Conservation (phyloP, 2,888 invertebrate species). For the Ligdia adustata region DNA sequence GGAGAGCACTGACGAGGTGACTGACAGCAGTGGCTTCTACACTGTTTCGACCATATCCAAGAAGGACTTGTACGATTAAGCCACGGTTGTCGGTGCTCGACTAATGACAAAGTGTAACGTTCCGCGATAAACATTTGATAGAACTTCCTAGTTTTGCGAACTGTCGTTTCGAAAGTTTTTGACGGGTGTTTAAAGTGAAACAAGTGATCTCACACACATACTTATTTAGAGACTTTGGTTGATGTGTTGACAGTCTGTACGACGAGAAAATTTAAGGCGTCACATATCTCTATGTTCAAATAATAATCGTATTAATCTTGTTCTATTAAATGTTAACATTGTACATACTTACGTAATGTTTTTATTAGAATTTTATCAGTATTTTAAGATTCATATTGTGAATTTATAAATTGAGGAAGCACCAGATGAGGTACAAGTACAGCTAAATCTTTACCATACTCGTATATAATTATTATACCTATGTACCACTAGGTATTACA, state of each 20-base stretch:
- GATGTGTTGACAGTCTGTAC: slow-evolving; percentile 10
- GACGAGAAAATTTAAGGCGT: slow-evolving; percentile 1
- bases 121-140: slow-evolving; percentile 28
- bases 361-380: no score
- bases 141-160: slow-evolving; percentile 24
- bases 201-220: slow-evolving; percentile 65
- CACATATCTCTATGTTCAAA: slow-evolving; percentile 22
- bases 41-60: slow-evolving; percentile 71
- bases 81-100: slow-evolving; percentile 31
- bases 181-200: slow-evolving; percentile 32
- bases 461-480: no score
- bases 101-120: slow-evolving; percentile 25
- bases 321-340: no score
- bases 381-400: no score
- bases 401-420: no score
- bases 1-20: slow-evolving; percentile 78
- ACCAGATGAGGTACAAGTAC: no score
- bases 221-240: slow-evolving; percentile 25
- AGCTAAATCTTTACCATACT: no score
- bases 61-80: slow-evolving; percentile 66
- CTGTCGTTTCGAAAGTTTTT: slow-evolving; percentile 12
- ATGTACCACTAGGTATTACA: no score
- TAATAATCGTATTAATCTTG: no score
- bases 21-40: slow-evolving; percentile 74
- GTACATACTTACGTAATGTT: no score